Evolutionary conservation across 2,888 invertebrate genomes (phyloP), one percentile per base, ranked within the genome.

Genomic region (Entomobrya proxima): DNA sequence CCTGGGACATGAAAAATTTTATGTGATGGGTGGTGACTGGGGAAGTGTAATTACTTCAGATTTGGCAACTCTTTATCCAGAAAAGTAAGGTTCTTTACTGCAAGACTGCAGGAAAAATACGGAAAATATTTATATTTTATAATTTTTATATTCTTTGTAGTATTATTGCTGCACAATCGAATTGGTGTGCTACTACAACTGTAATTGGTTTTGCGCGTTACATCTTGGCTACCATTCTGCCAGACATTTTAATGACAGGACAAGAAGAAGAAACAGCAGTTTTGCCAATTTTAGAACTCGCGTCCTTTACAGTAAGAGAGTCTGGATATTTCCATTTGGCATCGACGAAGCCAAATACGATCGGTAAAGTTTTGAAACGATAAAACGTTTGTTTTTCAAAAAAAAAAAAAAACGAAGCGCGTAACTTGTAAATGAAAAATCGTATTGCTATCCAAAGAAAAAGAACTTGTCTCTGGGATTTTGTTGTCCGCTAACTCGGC

Each of bases 331-430:
- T 95, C 90, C 97, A 97, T 91, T 89, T 97, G 6, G 97, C 98
- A 91, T 94, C 96, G 0, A 96, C 97, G 0, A 97, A 97, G 91
- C 97, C 98, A 13, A 97, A 98, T 91, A 97, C 97, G 0, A 92
- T 96, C 88, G 35, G 37, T 37, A 58, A 47, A 15, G n/a, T 11
- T n/a, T n/a, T n/a, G n/a, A 47, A 7, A 47, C 47, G 24, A 21
- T 6, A 52, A 2, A 52, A 6, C 24, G 52, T 52, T 21, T 21
- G 18, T 3, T 13, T 52, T 18, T 18, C 7, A 11, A 13, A 21
- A 21, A 21, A 21, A 21, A 21, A n/a, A 47, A 4, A 47, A 47
- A n/a, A n/a, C n/a, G n/a, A n/a, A n/a, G n/a, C n/a, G n/a, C n/a
- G n/a, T n/a, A n/a, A n/a, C n/a, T n/a, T 47, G n/a, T 11, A 47